Evolutionary conservation across 2,888 invertebrate species (phyloP).

Genomic region (Cephus spinipes): DNA sequence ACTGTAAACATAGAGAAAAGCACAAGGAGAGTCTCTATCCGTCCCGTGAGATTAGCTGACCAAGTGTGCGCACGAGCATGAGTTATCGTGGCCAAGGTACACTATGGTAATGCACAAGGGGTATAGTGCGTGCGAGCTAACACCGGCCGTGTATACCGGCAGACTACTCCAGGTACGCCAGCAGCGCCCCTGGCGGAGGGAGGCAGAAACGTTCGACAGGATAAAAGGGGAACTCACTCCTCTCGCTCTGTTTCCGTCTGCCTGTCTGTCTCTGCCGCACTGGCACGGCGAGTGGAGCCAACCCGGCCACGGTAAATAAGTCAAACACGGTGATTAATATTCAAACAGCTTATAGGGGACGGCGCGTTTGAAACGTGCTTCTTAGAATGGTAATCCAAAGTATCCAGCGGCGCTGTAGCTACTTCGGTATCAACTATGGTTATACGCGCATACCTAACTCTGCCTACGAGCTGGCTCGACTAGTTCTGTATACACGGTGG

Average conservation of each 20-base stretch:
- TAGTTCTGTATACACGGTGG: not conserved
- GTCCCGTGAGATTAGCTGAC: not conserved
- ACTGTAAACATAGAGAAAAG: not conserved
- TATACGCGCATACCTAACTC: not conserved
- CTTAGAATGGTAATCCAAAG: slow-evolving; percentile 20
- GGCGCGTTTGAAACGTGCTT: slow-evolving; percentile 7
- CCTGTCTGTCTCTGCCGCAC: not conserved
- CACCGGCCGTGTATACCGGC: not conserved
- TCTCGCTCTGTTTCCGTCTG: not conserved
- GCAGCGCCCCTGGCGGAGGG: not conserved
- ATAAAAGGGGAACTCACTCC: not conserved
- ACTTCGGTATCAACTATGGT: not conserved
- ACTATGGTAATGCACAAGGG: not conserved
- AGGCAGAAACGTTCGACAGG: not conserved
- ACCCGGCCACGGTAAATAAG: slow-evolving; percentile 15
- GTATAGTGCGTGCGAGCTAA: not conserved
- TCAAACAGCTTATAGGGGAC: slow-evolving; percentile 19
- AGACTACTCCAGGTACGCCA: not conserved
- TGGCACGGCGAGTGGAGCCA: not conserved
- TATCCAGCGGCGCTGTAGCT: slow-evolving; percentile 6
- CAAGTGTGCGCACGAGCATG: not conserved
- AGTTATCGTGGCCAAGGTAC: not conserved
- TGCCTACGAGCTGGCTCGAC: not conserved
- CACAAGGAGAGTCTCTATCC: not conserved
- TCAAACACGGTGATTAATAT: slow-evolving; percentile 19